Evolutionary conservation across 2,888 invertebrate species (phyloP).

Genomic region (Sarcophaga carnaria): DNA sequence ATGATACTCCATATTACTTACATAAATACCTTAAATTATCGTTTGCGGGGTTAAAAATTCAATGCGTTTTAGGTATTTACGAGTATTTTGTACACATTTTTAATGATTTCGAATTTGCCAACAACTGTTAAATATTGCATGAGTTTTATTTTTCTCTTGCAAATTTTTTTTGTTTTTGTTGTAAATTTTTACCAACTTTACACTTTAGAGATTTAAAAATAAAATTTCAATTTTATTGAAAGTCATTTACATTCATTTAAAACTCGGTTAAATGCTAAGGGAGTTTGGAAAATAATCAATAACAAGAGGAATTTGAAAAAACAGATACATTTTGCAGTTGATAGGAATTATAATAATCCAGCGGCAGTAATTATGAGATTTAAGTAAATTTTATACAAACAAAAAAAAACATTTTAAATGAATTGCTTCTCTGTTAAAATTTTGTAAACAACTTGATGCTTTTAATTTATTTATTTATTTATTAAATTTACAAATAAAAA

Average conservation of each 20-base stretch:
- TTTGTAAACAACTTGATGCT: too few species aligned
- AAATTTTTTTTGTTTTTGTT: background rate
- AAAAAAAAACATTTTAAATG: background rate
- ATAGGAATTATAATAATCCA: background rate
- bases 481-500: too few species aligned
- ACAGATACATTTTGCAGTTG: background rate
- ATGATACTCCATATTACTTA: too few species aligned
- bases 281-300: background rate
- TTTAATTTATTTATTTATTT: too few species aligned
- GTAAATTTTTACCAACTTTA: background rate
- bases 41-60: background rate
- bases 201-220: slow-evolving; percentile 4
- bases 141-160: background rate
- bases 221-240: background rate
- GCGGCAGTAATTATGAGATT: background rate
- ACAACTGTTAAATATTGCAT: too few species aligned
- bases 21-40: background rate
- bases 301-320: background rate
- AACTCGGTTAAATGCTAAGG: background rate
- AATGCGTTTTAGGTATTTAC: background rate
- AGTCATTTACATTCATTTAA: background rate
- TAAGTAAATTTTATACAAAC: background rate
- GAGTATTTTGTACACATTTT: background rate
- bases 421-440: too few species aligned
- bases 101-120: too few species aligned